These are phyloP conservation scores for Ochotona princeps DNA, from an alignment of 2,113 vertebrate genomes.

Conservation along the genomic window DNA sequence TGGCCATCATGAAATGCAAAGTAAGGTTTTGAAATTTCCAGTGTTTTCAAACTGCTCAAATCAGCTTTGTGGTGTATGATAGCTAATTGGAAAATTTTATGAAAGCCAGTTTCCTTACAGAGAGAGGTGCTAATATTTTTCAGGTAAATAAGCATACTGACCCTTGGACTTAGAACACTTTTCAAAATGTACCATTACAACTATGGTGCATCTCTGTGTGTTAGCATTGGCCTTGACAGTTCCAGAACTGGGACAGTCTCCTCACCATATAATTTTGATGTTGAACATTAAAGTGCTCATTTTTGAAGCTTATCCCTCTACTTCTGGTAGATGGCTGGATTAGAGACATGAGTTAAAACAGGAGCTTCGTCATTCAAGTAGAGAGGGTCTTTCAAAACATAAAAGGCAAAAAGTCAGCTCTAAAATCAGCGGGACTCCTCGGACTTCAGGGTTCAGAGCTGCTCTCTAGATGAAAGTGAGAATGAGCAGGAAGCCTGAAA, in stretches of 20 bases:
- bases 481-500: not conserved
- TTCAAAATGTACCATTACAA: not conserved
- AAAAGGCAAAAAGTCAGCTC: constrained; percentile 52
- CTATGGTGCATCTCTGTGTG: not conserved
- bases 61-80: not conserved
- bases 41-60: constrained; percentile 37
- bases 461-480: constrained; percentile 36
- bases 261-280: constrained; percentile 57
- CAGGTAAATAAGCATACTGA: not conserved
- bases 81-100: constrained; percentile 32
- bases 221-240: constrained; percentile 18
- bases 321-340: constrained; percentile 11
- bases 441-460: constrained; percentile 57
- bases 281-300: constrained; percentile 52
- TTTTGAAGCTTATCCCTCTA: constrained; percentile 58
- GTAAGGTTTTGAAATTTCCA: not conserved
- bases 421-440: constrained; percentile 44
- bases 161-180: not conserved
- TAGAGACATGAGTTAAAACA: constrained; percentile 51
- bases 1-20: not conserved
- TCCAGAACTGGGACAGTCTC: constrained; percentile 45
- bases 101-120: not conserved
- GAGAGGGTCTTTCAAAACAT: constrained; percentile 52
- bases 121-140: constrained; percentile 23
- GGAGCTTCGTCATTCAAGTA: constrained; percentile 1